Evolutionary conservation across 2,113 vertebrate genomes (phyloP), one percentile per base, ranked within the genome.

Genomic region (Phylloscopus whistleri): DNA sequence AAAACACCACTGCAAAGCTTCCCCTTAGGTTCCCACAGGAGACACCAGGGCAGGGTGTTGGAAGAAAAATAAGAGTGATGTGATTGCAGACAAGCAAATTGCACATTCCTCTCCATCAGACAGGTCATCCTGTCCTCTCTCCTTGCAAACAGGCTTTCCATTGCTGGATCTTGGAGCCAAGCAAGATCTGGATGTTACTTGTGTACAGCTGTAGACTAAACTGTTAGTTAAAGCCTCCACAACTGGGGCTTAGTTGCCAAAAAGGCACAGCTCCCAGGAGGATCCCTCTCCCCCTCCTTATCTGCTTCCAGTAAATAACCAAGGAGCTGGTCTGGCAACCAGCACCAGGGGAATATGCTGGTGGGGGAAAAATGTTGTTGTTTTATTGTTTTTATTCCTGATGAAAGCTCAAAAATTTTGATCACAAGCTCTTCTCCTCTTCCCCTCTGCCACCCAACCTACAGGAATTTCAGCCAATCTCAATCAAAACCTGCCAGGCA

Each of bases 111-210:
- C 68, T 70, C 66, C 51, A 35, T 7, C 68, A 48, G 67, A 28
- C 93, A 96, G 96, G 95, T 96, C 96, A 96, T 39, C 33, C 44
- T 64, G 96, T 20, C 77, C 95, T 90, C 72, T 33, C 39, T 56
- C 62, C 49, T 20, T 27, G 35, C 66, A 87, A 59, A 43, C 64
- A 70, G 64, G 39, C 72, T 79, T 60, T 69, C 78, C 62, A 67
- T 4, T 0, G 0, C 82, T 37, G 22, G 17, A 68, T 59, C 81
- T 60, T 35, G 3, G 83, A 92, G 76, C 90, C 88, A 93, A 59
- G 67, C 35, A 51, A 90, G 78, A 76, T 35, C 63, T 35, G 86
- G 19, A 27, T 52, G 83, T 26, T 94, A 83, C 70, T 84, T 84
- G 73, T 75, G 89, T 59, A 31, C 60, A 84, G 5, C 39, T 55